These are phyloP conservation scores for Dione vanillae DNA, from an alignment of 2,888 invertebrate genomes.

Conservation along the genomic window DNA sequence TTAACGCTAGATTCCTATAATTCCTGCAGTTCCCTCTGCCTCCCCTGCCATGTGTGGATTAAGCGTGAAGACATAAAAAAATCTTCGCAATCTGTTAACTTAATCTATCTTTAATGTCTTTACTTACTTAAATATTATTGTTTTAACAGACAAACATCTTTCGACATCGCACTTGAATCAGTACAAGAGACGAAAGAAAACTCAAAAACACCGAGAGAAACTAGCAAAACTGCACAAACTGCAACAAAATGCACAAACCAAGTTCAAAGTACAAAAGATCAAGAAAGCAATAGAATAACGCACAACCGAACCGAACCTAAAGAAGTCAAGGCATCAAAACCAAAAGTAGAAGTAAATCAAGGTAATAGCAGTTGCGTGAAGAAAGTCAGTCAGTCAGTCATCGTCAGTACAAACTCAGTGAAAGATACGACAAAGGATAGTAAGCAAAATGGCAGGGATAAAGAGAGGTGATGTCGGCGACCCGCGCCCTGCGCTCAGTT, in stretches of 20 bases:
- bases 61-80: too few relatives aligned
- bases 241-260: conserved; percentile 2
- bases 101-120: too few relatives aligned
- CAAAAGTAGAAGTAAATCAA: conserved; percentile 7
- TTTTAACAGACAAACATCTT: conserved; percentile 69
- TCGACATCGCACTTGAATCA: conserved; percentile 73
- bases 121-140: too few relatives aligned
- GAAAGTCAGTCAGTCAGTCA: conserved; percentile 7
- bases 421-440: conserved; percentile 20
- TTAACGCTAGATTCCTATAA: too few relatives aligned
- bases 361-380: conserved; percentile 2
- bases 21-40: too few relatives aligned
- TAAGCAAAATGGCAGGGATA: conserved; percentile 41
- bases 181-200: conserved; percentile 64
- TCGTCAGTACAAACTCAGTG: conserved; percentile 6
- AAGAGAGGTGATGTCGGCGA: conserved; percentile 49
- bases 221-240: neutral
- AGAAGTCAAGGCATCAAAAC: conserved; percentile 23
- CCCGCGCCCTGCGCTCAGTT: conserved; percentile 49
- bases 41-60: too few relatives aligned
- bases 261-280: conserved; percentile 31
- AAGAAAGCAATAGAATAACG: conserved; percentile 45
- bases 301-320: conserved; percentile 24
- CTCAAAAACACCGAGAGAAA: conserved; percentile 7
- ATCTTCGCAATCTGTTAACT: too few relatives aligned